Evolutionary conservation across 2,888 invertebrate species (phyloP).

Genomic region (Mythimna pallens): DNA sequence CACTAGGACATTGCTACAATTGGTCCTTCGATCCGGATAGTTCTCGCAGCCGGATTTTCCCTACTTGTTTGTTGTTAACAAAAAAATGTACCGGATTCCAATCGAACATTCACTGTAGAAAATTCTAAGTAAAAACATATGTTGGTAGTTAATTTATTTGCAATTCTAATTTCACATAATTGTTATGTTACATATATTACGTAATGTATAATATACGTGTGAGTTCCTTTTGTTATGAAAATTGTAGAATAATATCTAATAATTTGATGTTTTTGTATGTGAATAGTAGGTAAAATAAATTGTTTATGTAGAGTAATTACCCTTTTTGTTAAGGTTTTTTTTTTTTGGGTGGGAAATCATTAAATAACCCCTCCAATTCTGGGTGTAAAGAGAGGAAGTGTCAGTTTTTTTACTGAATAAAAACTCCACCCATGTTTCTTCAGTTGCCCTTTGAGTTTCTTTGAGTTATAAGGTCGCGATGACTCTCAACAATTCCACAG

Average conservation of each 20-base stretch:
- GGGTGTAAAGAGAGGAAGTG: no score
- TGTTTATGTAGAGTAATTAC: not conserved
- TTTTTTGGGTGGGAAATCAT: not conserved
- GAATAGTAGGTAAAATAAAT: not conserved
- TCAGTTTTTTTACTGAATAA: no score
- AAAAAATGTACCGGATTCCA: conserved; percentile 11
- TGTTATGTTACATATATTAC: conserved; percentile 19
- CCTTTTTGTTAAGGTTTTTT: not conserved
- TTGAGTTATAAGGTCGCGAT: no score
- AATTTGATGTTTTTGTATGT: not conserved
- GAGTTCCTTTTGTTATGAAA: conserved; percentile 17
- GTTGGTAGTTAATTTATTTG: conserved; percentile 5
- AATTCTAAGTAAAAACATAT: conserved; percentile 8
- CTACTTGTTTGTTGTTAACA: not conserved
- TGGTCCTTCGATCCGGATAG: not conserved
- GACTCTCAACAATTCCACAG: no score
- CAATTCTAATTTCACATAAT: conserved; percentile 37
- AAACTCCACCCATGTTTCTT: no score
- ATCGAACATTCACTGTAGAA: conserved; percentile 16
- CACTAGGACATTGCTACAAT: not conserved
- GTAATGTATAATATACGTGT: conserved; percentile 7
- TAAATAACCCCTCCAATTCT: no score
- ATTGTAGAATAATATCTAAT: not conserved
- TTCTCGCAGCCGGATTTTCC: not conserved
- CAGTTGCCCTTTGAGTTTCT: no score